Evolutionary conservation across 2,888 invertebrate species (phyloP), one percentile per base, ranked within the genome.

Genomic region (Andricus curvator): DNA sequence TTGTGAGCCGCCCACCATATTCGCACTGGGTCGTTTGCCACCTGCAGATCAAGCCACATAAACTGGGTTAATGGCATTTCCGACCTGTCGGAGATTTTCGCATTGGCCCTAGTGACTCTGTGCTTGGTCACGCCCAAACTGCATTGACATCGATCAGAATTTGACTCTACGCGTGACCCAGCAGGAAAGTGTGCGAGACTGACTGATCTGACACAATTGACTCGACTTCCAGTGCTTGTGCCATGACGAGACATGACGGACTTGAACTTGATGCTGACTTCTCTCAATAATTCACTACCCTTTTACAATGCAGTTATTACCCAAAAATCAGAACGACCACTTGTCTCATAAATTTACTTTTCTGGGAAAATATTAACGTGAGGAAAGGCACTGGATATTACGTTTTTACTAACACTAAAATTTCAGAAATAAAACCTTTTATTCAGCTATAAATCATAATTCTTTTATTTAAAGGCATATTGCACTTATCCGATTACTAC

Each of bases 21-120:
- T 91, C 90, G 89, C 90, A 91, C 90, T 90, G 90, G 90, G 90
- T 90, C 88, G 88, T 89, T 91, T 92, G 92, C 90, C 91, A 93
- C 93, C 93, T 93, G 93, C 91, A 92, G 93, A 93, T 88, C 92
- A 93, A 93, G 92, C 92, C 93, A 93, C 92, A 93, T 90, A 92
- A 93, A 92, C 92, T 91, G 91, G 92, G 93, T 92, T 93, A 92
- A 92, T 92, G 92, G 93, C 93, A 88, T 91, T 83, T 91, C 91
- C 91, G 90, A 90, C 88, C 89, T 89, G 88, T 90, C 87, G 88
- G 89, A 89, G 87, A 83, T 89, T 86, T 88, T 90, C 87, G 89
- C 90, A 89, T 90, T 90, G 89, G 88, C 91, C 91, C 90, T 90
- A 91, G 90, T 91, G 91, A 91, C 90, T 91, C 91, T 92, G 92